Evolutionary conservation across 1,140 invertebrate genomes (phyloP).

Genomic region (Cardiocondyla obscurior): DNA sequence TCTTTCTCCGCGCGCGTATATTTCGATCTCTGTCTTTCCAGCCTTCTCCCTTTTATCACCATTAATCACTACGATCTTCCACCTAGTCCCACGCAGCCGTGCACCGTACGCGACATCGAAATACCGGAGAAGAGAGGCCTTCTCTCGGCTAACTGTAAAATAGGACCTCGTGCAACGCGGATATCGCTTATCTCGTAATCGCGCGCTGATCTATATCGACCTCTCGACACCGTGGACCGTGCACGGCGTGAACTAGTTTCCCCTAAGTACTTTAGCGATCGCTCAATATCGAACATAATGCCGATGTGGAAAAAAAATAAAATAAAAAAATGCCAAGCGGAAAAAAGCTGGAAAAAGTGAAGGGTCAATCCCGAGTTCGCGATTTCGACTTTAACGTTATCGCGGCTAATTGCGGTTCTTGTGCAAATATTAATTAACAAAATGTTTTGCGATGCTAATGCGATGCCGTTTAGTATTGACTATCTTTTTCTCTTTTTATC

Average conservation of each 20-base stretch:
- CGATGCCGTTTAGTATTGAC: background rate
- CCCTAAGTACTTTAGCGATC: background rate
- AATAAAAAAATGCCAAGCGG: too few relatives aligned
- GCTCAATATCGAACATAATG: background rate
- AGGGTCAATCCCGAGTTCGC: too few relatives aligned
- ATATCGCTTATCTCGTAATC: slow-evolving; percentile 39
- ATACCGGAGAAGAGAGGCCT: slow-evolving; percentile 40
- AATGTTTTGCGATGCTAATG: background rate
- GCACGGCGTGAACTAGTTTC: background rate
- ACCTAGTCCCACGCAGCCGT: slow-evolving; percentile 55
- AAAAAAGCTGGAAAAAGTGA: too few relatives aligned
- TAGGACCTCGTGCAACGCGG: slow-evolving; percentile 26
- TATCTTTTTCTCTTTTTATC: background rate
- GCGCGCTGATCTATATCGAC: slow-evolving; percentile 28
- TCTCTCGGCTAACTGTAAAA: slow-evolving; percentile 40
- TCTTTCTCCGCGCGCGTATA: slow-evolving; percentile 37
- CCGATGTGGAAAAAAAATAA: background rate
- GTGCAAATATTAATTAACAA: slow-evolving; percentile 13
- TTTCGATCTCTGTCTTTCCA: background rate
- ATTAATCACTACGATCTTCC: slow-evolving; percentile 60
- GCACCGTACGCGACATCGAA: slow-evolving; percentile 38
- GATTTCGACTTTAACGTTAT: background rate
- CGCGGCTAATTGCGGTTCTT: background rate
- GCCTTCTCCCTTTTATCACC: slow-evolving; percentile 64
- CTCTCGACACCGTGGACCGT: background rate